Percentiles rank a stretch among this genome's conserved stretches.
Conservation (phyloP, 35 echinoderm and acorn worm species). For the Apostichopus japonicus region DNA sequence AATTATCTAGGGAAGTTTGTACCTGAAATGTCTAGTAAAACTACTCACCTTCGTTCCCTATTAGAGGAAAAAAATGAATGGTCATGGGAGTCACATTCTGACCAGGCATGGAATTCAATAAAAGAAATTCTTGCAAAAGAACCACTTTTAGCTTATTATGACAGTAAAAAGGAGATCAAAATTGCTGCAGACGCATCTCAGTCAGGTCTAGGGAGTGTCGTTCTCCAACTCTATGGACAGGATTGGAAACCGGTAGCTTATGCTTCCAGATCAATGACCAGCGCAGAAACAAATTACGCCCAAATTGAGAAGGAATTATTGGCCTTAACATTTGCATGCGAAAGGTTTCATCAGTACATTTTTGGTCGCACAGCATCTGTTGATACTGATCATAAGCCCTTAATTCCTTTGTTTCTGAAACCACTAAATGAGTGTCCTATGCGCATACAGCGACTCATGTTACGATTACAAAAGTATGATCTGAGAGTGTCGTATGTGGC, state of each 20-base stretch:
- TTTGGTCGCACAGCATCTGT: conserved; percentile 30
- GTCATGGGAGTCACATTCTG: too few relatives aligned
- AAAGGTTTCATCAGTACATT: conserved; percentile 60
- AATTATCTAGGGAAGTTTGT: conserved; percentile 56
- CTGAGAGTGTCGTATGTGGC: conserved; percentile 49
- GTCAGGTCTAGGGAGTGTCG: conserved; percentile 51
- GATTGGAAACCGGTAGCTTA: conserved; percentile 66
- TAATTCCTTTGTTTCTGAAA: conserved; percentile 62
- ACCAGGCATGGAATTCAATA: background rate
- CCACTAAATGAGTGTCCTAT: conserved; percentile 73
- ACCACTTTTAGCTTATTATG: too few relatives aligned
- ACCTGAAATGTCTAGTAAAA: conserved; percentile 11
- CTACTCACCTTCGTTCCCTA: background rate
- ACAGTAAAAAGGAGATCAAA: conserved; percentile 1
- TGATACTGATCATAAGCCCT: conserved; percentile 71
- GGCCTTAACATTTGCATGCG: conserved; percentile 62
- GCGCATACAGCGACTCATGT: conserved; percentile 63
- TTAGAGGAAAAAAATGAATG: too few relatives aligned
- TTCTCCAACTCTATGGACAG: conserved; percentile 54
- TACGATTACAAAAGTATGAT: conserved; percentile 64
- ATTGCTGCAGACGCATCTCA: conserved; percentile 58
- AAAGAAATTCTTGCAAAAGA: background rate
- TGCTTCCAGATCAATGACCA: conserved; percentile 55
- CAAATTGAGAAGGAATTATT: conserved; percentile 63
- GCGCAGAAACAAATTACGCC: conserved; percentile 54